Evolutionary conservation across 2,797 vertebrate genomes (phyloP).

Genomic region (Sebastes oblongus): DNA sequence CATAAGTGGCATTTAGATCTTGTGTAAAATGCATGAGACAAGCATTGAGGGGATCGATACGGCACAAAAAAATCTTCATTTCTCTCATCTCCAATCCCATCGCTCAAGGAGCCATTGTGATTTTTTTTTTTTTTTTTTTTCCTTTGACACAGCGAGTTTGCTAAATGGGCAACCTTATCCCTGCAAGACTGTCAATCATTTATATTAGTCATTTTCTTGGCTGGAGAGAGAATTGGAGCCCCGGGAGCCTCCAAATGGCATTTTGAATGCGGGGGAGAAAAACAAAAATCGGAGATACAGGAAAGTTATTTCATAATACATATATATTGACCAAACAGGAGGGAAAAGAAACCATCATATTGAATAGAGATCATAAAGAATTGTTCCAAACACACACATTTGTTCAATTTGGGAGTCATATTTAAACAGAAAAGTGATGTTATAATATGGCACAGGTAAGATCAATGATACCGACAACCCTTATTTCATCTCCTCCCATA

Average conservation of each 20-base stretch:
- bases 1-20: constrained; percentile 78
- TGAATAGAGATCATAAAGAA: constrained; percentile 62
- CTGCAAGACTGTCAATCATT: constrained; percentile 77
- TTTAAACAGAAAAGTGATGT: constrained; percentile 46
- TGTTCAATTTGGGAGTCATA: constrained; percentile 37
- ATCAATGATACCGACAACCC: constrained; percentile 57
- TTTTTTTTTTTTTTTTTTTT: constrained; percentile 53
- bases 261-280: constrained; percentile 58
- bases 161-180: constrained; percentile 73
- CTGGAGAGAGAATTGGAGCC: constrained; percentile 57
- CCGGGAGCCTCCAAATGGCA: constrained; percentile 60
- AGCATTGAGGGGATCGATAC: constrained; percentile 70
- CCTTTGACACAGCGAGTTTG: constrained; percentile 69
- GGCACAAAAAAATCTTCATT: constrained; percentile 72
- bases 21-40: constrained; percentile 83
- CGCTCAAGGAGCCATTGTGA: constrained; percentile 57
- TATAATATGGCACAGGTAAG: constrained; percentile 27
- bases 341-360: constrained; percentile 47
- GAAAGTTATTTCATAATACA: constrained; percentile 66
- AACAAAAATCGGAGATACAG: constrained; percentile 40
- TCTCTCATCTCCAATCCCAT: constrained; percentile 70
- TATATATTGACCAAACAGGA: constrained; percentile 60
- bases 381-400: constrained; percentile 51
- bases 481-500: constrained; percentile 44
- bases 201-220: constrained; percentile 78